These are phyloP conservation scores for Acheta domesticus DNA, from an alignment of 2,888 invertebrate species.

Conservation along the genomic window DNA sequence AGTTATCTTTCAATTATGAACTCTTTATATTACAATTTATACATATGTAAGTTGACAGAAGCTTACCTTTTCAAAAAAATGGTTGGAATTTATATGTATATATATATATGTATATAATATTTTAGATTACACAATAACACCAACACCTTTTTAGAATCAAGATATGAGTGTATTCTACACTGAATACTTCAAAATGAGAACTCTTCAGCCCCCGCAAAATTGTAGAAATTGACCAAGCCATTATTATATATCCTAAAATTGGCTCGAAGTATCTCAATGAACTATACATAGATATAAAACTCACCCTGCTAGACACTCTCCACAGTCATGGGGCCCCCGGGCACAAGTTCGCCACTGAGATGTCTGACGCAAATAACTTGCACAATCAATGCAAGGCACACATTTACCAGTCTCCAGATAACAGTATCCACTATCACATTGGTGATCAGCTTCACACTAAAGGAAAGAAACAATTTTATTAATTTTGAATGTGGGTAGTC, in stretches of 20 bases:
- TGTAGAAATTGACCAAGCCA: not conserved
- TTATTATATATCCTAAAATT: not conserved
- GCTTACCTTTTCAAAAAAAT: too few species aligned
- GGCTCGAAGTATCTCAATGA: too few species aligned
- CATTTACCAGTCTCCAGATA: not conserved
- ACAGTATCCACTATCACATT: slow-evolving; percentile 3
- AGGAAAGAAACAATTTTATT: not conserved
- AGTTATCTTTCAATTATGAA: too few species aligned
- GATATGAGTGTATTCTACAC: too few species aligned
- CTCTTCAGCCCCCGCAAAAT: too few species aligned
- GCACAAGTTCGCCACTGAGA: not conserved
- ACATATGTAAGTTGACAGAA: too few species aligned
- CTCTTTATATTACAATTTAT: too few species aligned
- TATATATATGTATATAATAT: too few species aligned
- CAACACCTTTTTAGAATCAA: too few species aligned
- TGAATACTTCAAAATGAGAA: too few species aligned
- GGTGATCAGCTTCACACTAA: not conserved
- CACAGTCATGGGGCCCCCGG: not conserved
- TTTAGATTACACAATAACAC: too few species aligned
- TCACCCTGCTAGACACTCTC: not conserved
- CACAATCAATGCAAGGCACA: not conserved
- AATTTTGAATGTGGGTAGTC: not conserved
- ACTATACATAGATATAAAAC: not conserved
- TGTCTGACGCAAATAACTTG: not conserved
- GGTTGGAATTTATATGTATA: too few species aligned